A percentile compares a stretch with the other conserved stretches of the same genome.
These are phyloP conservation scores for Saguinus oedipus DNA, from an alignment of 2,797 vertebrate genomes.

Conservation along the genomic window DNA sequence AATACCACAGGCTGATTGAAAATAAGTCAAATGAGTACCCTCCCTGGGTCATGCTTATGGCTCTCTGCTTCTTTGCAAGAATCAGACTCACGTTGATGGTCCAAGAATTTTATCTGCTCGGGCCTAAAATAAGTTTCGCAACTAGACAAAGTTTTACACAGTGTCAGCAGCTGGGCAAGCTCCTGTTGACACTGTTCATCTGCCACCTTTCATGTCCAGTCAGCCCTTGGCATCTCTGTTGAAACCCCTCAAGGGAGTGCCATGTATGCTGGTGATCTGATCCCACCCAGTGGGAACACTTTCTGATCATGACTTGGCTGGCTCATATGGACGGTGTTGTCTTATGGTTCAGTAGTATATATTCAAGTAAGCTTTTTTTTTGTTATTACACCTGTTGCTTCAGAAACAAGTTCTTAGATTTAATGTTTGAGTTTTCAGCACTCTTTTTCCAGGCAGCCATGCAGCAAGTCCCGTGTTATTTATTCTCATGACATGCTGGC, in stretches of 20 bases:
- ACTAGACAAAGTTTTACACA: constrained; percentile 46
- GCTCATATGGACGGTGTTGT: not conserved
- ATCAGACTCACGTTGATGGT: not conserved
- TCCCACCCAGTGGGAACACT: constrained; percentile 17
- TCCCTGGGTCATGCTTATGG: not conserved
- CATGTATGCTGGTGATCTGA: constrained; percentile 63
- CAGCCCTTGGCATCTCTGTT: constrained; percentile 53
- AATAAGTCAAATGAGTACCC: not conserved
- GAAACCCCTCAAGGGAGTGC: constrained; percentile 49
- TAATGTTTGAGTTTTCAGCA: not conserved
- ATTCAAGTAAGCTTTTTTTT: not conserved
- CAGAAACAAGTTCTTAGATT: not conserved
- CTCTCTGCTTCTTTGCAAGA: constrained; percentile 24
- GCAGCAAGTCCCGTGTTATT: not conserved
- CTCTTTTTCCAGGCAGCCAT: not conserved
- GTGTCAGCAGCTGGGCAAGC: constrained; percentile 52
- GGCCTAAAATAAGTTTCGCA: constrained; percentile 34
- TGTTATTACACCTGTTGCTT: not conserved
- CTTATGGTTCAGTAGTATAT: not conserved
- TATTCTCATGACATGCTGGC: not conserved
- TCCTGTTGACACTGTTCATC: constrained; percentile 38
- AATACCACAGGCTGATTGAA: not conserved
- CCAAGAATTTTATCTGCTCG: constrained; percentile 33
- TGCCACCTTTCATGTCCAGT: constrained; percentile 50
- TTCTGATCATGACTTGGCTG: constrained; percentile 38